Percentiles rank a stretch among this genome's conserved stretches.
Conservation (phyloP, 2,797 vertebrate species). For the Lithobates sylvaticus region DNA sequence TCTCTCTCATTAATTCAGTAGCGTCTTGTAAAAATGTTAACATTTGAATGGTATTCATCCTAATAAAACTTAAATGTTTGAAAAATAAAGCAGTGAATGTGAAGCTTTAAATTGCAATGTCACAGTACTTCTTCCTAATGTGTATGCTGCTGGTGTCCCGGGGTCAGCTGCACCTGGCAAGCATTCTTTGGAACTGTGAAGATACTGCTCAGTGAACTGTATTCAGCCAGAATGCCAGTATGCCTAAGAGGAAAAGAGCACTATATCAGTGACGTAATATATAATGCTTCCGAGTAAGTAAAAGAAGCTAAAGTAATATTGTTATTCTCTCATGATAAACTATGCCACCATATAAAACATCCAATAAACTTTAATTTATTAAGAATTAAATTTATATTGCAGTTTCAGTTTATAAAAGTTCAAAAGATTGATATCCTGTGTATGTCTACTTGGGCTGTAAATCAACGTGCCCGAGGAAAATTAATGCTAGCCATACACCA, state of each 20-base stretch:
- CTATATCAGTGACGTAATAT: not conserved
- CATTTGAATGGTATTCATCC: not conserved
- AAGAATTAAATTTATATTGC: too few relatives aligned
- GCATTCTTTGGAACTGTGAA: not conserved
- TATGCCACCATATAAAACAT: not conserved
- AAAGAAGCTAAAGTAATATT: not conserved
- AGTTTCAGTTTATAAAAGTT: too few relatives aligned
- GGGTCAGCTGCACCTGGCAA: constrained; percentile 14
- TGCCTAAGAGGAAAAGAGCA: not conserved
- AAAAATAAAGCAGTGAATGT: constrained; percentile 16
- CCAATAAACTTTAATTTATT: too few relatives aligned
- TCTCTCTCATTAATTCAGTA: not conserved
- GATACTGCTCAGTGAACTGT: not conserved
- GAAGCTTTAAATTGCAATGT: not conserved
- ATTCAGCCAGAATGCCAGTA: not conserved
- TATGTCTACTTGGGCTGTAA: too few relatives aligned
- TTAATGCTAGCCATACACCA: too few relatives aligned
- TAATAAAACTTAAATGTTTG: constrained; percentile 10
- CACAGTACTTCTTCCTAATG: not conserved
- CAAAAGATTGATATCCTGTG: too few relatives aligned
- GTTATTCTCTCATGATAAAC: not conserved
- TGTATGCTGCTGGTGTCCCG: not conserved
- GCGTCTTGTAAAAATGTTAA: not conserved
- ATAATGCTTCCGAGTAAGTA: not conserved
- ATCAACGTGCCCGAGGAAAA: too few relatives aligned